Evolutionary conservation across 2,113 vertebrate species (phyloP).

Genomic region (Phaethon lepturus): DNA sequence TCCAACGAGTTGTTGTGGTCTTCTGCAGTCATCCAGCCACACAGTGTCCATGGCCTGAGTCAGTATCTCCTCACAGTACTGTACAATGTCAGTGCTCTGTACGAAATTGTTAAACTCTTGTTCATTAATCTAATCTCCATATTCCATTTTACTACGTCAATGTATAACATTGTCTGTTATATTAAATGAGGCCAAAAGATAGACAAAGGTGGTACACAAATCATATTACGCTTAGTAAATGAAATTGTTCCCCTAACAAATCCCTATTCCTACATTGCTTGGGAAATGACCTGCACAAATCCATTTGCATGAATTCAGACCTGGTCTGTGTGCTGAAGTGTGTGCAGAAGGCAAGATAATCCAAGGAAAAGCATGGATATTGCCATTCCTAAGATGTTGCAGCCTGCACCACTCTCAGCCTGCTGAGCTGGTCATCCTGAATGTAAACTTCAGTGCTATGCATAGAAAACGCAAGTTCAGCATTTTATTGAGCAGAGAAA

Average conservation of each 20-base stretch:
- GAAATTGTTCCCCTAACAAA: not conserved
- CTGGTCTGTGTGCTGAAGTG: not conserved
- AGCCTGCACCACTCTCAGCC: not conserved
- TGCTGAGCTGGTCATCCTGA: not conserved
- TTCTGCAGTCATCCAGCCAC: not conserved
- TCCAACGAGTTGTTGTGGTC: accelerated
- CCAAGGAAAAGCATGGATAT: not conserved
- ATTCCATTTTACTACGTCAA: not conserved
- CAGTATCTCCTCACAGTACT: not conserved
- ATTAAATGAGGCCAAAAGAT: not conserved
- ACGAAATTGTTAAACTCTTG: not conserved
- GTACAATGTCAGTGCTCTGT: not conserved
- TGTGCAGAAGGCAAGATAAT: not conserved
- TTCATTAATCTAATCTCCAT: not conserved
- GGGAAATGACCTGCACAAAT: not conserved
- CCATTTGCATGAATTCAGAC: not conserved
- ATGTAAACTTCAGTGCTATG: not conserved
- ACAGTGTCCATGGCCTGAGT: not conserved
- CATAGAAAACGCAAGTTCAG: not conserved
- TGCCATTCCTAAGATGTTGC: not conserved
- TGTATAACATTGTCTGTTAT: not conserved
- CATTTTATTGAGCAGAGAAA: not conserved
- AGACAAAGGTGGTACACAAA: not conserved
- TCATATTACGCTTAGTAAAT: not conserved
- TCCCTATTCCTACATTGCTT: accelerated